Base-by-base conservation (phyloP, 2,113 vertebrate genomes). In the Plecotus auritus region DNA sequence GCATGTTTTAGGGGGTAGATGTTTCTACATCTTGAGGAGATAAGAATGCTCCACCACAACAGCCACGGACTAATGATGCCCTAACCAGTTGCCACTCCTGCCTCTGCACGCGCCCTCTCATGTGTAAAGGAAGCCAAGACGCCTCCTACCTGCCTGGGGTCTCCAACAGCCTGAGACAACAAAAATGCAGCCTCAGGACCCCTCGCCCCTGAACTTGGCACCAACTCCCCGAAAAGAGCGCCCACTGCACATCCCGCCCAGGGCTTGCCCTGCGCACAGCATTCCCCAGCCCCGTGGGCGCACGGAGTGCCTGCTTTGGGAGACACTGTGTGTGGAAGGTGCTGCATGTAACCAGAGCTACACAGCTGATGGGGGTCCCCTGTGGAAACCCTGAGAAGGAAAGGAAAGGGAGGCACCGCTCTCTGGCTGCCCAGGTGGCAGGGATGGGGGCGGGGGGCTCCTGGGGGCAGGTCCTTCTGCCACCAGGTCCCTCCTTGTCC, bases 91-190 rank as follows among this genome's bases (percentile, higher is more conserved):
- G 47, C 10, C 9, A 0, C 2, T 72, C 17, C 77, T 16, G 47
- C 56, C 35, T 49, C 32, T 59, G 54, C 20, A 22, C 20, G 20
- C 28, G 20, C 54, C 54, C 54, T 47, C 26, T 13, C 2, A 14
- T 9, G 1, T 3, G 1, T 1, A 37, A 7, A 77, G 54, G 35
- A 22, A 73, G 18, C 7, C 30, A 56, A 73, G 40, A n/a, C 35
- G 82, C 30, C 17, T 35, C 47, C 73, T 64, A 5, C 64, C 59
- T 64, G 1, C 8, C 12, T 10, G 51, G 32, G 54, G 47, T 69
- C 47, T 20, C 45, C 2, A 23, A 32, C 28, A 42, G 49, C 23
- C 4, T 9, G 0, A 0, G 40, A 0, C 7, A 5, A 10, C 30
- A 40, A 73, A 26, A 74, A 17, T 28, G 26, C 72, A 17, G 26